Conservation (phyloP, 2,797 vertebrate species). For the Molossus alvarezi region DNA sequence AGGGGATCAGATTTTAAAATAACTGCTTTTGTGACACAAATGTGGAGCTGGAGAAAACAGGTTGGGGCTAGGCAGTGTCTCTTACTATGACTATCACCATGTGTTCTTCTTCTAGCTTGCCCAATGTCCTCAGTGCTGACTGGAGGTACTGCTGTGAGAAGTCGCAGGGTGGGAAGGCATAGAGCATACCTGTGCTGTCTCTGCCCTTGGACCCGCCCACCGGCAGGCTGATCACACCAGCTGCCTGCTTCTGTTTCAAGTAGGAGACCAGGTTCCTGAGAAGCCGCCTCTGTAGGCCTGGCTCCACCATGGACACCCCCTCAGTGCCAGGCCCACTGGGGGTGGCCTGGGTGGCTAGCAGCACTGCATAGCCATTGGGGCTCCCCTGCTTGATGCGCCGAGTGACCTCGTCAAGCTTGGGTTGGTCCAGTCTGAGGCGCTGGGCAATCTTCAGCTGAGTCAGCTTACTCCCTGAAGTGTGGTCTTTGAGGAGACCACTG, state of each 20-base stretch:
- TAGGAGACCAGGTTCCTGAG: conserved; percentile 99
- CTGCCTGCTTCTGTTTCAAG: conserved; percentile 99
- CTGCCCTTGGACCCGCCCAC: conserved; percentile 95
- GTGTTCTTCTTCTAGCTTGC: conserved; percentile 97
- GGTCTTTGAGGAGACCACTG: conserved; percentile 94
- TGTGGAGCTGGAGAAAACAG: conserved; percentile 82
- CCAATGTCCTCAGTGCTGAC: conserved; percentile 95
- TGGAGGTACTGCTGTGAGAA: conserved; percentile 99
- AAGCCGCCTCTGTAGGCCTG: conserved; percentile 96
- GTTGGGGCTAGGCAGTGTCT: conserved; percentile 93
- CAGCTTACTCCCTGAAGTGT: conserved; percentile 91
- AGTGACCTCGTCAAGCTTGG: conserved; percentile 97
- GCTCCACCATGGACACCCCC: conserved; percentile 92
- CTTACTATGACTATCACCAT: conserved; percentile 98
- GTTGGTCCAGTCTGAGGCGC: conserved; percentile 97
- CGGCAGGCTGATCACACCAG: conserved; percentile 98
- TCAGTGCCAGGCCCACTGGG: conserved; percentile 90
- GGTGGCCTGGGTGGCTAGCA: conserved; percentile 96
- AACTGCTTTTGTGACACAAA: conserved; percentile 88
- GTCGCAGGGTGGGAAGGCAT: conserved; percentile 98
- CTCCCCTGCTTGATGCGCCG: conserved; percentile 96
- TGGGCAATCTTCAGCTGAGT: conserved; percentile 98
- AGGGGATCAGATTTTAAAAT: conserved; percentile 86
- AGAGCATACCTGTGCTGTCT: conserved; percentile 96
- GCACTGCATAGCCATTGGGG: conserved; percentile 95